Evolutionary conservation across 2,797 vertebrate species (phyloP).

Genomic region (Clarias fuscus): DNA sequence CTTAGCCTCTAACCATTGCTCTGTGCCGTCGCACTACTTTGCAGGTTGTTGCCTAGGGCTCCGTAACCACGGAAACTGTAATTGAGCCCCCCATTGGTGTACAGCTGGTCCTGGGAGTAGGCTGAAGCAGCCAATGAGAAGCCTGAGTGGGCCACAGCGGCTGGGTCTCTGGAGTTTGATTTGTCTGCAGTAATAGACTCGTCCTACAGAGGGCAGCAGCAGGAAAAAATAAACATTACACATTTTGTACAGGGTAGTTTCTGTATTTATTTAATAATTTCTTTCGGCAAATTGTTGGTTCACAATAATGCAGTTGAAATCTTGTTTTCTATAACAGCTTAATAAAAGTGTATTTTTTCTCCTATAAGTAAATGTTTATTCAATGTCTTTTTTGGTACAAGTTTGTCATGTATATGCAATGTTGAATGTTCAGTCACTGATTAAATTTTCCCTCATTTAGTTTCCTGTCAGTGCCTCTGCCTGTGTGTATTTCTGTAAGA

Average conservation of each 20-base stretch:
- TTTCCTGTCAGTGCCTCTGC: no score
- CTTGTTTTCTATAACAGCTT: background rate
- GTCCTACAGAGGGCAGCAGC: constrained; percentile 71
- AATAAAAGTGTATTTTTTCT: background rate
- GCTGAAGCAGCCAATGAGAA: constrained; percentile 89
- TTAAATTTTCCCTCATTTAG: background rate
- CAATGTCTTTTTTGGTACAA: background rate
- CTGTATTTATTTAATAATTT: background rate
- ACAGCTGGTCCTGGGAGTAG: constrained; percentile 93
- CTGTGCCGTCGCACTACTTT: constrained; percentile 83
- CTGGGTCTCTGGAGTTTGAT: constrained; percentile 80
- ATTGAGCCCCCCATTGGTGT: constrained; percentile 96
- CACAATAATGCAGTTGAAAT: background rate
- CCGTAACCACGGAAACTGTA: constrained; percentile 93
- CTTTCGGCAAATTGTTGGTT: background rate
- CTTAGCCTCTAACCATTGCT: constrained; percentile 82
- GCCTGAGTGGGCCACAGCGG: constrained; percentile 83
- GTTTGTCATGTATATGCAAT: background rate
- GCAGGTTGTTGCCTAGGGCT: constrained; percentile 81
- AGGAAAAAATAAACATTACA: background rate
- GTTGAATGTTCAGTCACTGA: background rate
- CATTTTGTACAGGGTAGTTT: background rate
- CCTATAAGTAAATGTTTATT: background rate
- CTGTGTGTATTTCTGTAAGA: no score
- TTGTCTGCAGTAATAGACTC: constrained; percentile 85